Percentiles rank a stretch among this genome's conserved stretches.
Conservation (phyloP, 2,113 vertebrate genomes). For the Trogon surrucura region DNA sequence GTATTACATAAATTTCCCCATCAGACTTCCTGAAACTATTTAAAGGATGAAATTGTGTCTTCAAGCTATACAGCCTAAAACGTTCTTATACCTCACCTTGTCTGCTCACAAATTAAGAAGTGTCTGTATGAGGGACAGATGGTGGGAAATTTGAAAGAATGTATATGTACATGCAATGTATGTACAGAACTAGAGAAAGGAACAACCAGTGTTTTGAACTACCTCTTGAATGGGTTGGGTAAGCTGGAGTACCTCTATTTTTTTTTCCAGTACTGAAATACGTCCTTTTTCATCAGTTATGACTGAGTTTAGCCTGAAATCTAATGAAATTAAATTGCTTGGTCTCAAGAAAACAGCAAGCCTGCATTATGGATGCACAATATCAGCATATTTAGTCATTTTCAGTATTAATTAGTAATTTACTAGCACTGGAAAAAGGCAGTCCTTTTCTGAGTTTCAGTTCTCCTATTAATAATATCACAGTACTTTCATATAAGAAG, state of each 20-base stretch:
- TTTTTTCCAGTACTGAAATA: not conserved
- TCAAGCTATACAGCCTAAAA: not conserved
- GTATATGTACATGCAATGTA: not conserved
- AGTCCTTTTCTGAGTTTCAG: not conserved
- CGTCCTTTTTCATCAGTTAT: not conserved
- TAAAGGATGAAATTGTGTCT: not conserved
- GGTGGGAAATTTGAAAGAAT: not conserved
- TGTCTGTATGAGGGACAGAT: not conserved
- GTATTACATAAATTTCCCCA: not conserved
- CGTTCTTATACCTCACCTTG: not conserved
- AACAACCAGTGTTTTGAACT: not conserved
- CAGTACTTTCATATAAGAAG: not conserved
- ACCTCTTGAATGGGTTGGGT: accelerated
- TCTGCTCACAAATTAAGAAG: not conserved
- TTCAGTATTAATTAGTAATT: not conserved
- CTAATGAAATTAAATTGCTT: not conserved
- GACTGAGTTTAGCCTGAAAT: not conserved
- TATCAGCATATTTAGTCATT: not conserved
- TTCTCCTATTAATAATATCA: not conserved
- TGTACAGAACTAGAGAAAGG: not conserved
- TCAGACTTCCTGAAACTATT: not conserved
- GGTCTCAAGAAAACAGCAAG: not conserved
- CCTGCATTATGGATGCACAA: not conserved
- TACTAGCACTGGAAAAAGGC: not conserved
- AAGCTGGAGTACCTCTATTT: not conserved